phyloP scores from a whole-genome alignment of 1,140 invertebrate species.

The Spodoptera frugiperda region DNA sequence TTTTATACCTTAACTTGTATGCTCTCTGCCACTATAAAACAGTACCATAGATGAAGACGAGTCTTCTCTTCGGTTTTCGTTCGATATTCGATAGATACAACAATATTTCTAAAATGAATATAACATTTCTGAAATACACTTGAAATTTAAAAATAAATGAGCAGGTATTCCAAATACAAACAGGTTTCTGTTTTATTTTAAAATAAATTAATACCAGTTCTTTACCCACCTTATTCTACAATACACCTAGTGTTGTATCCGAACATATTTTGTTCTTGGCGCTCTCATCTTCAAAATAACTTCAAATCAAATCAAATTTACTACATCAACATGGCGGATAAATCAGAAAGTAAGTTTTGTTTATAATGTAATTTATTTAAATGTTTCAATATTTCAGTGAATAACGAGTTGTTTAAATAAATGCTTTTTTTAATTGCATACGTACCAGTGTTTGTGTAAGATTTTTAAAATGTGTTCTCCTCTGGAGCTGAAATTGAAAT shows the following conservation, averaged over 20 bases:
- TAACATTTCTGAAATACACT: too few relatives aligned
- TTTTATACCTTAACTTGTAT: too few relatives aligned
- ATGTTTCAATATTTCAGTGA: conserved; percentile 15
- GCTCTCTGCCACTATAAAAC: too few relatives aligned
- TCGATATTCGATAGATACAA: too few relatives aligned
- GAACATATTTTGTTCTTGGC: conserved; percentile 68
- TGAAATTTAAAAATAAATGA: too few relatives aligned
- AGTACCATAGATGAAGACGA: too few relatives aligned
- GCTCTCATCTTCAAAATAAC: conserved; percentile 77
- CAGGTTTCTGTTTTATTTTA: too few relatives aligned
- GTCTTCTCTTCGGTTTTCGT: too few relatives aligned
- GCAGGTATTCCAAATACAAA: too few relatives aligned
- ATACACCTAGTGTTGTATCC: conserved; percentile 43
- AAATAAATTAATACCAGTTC: too few relatives aligned
- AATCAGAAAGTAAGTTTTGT: conserved; percentile 90
- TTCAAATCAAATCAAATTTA: conserved; percentile 71
- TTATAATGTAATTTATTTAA: conserved; percentile 64
- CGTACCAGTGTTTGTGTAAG: conserved; percentile 30
- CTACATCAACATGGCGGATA: conserved; percentile 91
- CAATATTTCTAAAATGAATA: too few relatives aligned
- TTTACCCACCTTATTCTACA: too few relatives aligned
- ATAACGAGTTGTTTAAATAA: conserved; percentile 4
- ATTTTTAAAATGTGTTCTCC: conserved; percentile 16
- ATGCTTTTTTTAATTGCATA: conserved; percentile 34
- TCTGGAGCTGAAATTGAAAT: conserved; percentile 35